Evolutionary conservation across 2,888 invertebrate species (phyloP), one percentile per base, ranked within the genome.

Genomic region (Dysmachus trigonus): DNA sequence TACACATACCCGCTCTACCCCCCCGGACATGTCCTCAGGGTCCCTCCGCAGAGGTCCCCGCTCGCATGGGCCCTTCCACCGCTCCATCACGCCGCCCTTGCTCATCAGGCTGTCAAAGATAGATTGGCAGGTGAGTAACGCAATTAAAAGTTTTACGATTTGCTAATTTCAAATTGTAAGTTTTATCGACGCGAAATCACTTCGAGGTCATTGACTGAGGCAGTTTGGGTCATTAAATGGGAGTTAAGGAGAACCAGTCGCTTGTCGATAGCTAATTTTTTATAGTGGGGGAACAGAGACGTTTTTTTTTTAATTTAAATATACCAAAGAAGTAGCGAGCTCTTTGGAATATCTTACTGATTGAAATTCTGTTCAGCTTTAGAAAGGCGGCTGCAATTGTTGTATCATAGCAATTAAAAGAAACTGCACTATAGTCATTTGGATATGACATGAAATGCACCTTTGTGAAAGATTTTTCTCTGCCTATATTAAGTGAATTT

Each of bases 31-130:
- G 97, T 96, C 77, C 94, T 96, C 89, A 93, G 96, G 90, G 96
- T 96, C 88, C 97, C 96, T 81, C 96, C 96, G 86, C 97, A 97
- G 87, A 89, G 92, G 81, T 91, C 92, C 85, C 92, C 92, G 77
- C 88, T 92, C 82, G 91, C 92, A 62, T 88, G 94, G 94, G 89
- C 93, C 90, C 88, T 94, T 90, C 91, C 92, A 87, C 92, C 92
- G 74, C 88, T 92, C 87, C 92, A 92, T 89, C 93, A 91, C 93
- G 96, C 96, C 1, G 96, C 96, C 79, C 94, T 96, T 90, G 96
- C 96, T 1, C 95, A 96, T 90, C 96, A 96, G 92, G 95, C 96
- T 90, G 96, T 96, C 89, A 96, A 96, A 92, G 96, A 96, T 91
- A 93, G 96, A 92, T 92, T 96, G 89, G 96, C 96, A 93, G 96